A percentile compares a stretch with the other conserved stretches of the same genome.
Evolutionary conservation across 2,888 invertebrate genomes (phyloP).

Genomic region (Pseudococcus viburni): DNA sequence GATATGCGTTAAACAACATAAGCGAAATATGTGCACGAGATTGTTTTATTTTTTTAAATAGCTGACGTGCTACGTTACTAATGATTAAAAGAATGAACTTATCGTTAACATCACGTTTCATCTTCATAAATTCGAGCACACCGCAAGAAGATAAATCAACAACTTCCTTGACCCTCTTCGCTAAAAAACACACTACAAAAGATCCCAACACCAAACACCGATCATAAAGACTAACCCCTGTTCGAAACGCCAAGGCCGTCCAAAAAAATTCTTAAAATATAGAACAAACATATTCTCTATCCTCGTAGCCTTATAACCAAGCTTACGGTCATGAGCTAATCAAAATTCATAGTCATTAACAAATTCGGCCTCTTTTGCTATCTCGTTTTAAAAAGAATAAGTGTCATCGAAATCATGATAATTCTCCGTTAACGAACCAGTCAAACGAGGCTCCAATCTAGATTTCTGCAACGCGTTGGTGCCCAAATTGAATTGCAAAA

Average conservation of each 20-base stretch:
- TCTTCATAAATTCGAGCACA: background rate
- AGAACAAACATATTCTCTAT: too few species aligned
- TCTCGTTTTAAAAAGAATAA: background rate
- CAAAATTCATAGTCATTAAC: background rate
- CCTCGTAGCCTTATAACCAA: background rate
- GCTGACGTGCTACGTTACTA: background rate
- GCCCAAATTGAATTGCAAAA: slow-evolving; percentile 16
- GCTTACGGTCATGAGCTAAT: background rate
- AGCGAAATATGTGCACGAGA: background rate
- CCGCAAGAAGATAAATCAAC: background rate
- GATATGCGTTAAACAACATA: background rate
- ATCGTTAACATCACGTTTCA: background rate
- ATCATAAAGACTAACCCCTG: background rate
- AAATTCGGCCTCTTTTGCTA: background rate
- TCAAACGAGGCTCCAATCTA: background rate
- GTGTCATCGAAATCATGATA: background rate
- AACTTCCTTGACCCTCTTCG: background rate
- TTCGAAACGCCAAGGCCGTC: background rate
- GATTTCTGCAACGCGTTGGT: slow-evolving; percentile 20
- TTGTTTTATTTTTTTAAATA: slow-evolving; percentile 1
- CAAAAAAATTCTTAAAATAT: too few species aligned
- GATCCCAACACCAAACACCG: background rate
- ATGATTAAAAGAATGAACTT: slow-evolving; percentile 6
- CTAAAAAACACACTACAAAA: background rate
- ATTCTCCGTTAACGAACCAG: slow-evolving; percentile 17